Evolutionary conservation across 2,888 invertebrate genomes (phyloP), one percentile per base, ranked within the genome.

Genomic region (Hypomecis punctinalis): DNA sequence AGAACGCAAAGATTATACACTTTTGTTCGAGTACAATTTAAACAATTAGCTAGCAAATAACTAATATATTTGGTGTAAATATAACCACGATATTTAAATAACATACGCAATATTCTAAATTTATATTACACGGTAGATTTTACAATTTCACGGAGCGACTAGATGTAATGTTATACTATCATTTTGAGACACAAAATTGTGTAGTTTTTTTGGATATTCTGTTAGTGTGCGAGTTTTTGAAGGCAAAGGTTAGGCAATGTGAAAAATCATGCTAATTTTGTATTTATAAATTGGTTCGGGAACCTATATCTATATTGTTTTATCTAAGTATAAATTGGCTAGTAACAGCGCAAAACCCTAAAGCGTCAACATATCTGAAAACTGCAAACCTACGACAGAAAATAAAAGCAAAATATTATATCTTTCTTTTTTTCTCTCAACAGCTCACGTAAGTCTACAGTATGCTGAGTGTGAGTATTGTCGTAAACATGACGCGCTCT

Each of bases 11-110:
- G 49, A 55, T 51, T 58, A 63, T 11, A 53, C n/a, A 36, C 39
- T 51, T 53, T 70, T 66, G 64, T 68, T 70, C 67, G 66, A 74
- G 68, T 68, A 54, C 66, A 76, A 68, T 13, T 47, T 53, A 45
- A 47, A 65, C 66, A 71, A 76, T 73, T 69, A 57, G 66, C 76
- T 77, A 78, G 75, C 76, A 72, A 47, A 53, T 37, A 63, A 52
- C 57, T 52, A 57, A 57, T 61, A 55, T 46, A 65, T 56, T 60
- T 61, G 23, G 57, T 63, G 37, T 53, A 45, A 49, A 54, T 61
- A 54, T 53, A 61, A 62, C 42, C 48, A 60, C 48, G 48, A 42
- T 11, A 39, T 52, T 36, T 37, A 59, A 36, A 58, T 49, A 23
- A 46, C 4, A 45, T 46, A 11, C 11, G 6, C 23, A 23, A 5